Conservation (phyloP, 2,797 vertebrate species). For the Champsocephalus gunnari region DNA sequence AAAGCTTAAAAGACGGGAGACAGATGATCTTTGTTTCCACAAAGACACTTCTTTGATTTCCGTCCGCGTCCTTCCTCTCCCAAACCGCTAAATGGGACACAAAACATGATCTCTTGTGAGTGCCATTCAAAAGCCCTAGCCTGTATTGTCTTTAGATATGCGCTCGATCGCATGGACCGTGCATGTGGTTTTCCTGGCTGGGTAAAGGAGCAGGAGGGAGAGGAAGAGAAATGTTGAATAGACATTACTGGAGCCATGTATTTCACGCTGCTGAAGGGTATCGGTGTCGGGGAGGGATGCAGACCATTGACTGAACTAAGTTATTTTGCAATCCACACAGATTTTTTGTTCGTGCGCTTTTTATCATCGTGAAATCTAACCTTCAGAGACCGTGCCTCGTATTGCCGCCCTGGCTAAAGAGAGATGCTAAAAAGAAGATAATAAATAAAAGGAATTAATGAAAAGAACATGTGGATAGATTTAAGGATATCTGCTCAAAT, state of each 20-base stretch:
- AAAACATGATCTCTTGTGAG: conserved; percentile 62
- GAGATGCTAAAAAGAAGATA: neutral
- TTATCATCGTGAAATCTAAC: conserved; percentile 19
- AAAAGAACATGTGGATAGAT: neutral
- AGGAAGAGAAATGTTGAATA: conserved; percentile 64
- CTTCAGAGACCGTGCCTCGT: neutral
- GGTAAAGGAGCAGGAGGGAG: conserved; percentile 43
- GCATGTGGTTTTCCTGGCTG: conserved; percentile 62
- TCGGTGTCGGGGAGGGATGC: conserved; percentile 58
- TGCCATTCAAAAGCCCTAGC: conserved; percentile 41
- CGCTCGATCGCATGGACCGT: conserved; percentile 33
- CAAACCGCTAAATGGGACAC: conserved; percentile 55
- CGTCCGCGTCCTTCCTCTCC: conserved; percentile 41
- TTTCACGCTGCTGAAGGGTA: conserved; percentile 51
- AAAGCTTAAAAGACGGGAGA: conserved; percentile 47
- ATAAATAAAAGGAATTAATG: conserved; percentile 2
- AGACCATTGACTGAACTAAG: conserved; percentile 46
- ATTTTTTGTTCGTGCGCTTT: conserved; percentile 19
- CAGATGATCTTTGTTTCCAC: conserved; percentile 64
- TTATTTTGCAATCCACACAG: conserved; percentile 7
- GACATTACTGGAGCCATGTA: conserved; percentile 58
- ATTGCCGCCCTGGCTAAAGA: neutral
- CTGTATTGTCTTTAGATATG: conserved; percentile 68
- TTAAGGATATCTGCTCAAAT: neutral
- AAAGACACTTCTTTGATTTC: conserved; percentile 61